These are phyloP conservation scores for Passer montanus DNA, from an alignment of 2,113 vertebrate genomes.

Conservation along the genomic window DNA sequence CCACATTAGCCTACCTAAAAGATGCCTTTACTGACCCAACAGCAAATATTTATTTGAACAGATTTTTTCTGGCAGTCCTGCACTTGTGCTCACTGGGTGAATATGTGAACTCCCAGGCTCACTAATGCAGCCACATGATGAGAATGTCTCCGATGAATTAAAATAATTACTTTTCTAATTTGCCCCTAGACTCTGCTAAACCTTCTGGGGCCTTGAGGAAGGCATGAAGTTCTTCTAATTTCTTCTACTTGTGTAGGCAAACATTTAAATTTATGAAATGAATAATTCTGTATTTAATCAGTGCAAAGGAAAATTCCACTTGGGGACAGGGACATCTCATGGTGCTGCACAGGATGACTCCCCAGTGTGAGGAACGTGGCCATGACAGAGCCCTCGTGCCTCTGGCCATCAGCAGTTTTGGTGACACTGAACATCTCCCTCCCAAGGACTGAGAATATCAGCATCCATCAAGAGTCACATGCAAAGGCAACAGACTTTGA, in stretches of 20 bases:
- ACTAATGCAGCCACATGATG: background rate
- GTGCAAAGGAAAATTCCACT: background rate
- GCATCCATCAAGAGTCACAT: background rate
- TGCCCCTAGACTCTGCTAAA: background rate
- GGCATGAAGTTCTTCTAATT: background rate
- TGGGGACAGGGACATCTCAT: fast-evolving
- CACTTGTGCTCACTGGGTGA: background rate
- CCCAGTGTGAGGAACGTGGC: fast-evolving
- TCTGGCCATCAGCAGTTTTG: background rate
- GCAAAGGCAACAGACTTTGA: background rate
- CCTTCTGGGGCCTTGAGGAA: background rate
- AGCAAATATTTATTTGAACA: background rate
- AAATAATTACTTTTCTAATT: conserved; percentile 53
- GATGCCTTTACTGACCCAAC: background rate
- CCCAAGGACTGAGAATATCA: background rate
- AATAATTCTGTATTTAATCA: conserved; percentile 8
- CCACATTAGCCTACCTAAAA: background rate
- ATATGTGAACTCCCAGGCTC: background rate
- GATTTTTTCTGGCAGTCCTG: background rate
- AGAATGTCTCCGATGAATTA: background rate
- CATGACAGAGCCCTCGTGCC: background rate
- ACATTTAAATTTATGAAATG: background rate
- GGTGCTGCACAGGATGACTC: background rate
- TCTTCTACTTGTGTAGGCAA: background rate
- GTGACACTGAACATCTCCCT: background rate